Base-by-base conservation (phyloP, 2,888 invertebrate genomes). In the Drosophila lacicola region DNA sequence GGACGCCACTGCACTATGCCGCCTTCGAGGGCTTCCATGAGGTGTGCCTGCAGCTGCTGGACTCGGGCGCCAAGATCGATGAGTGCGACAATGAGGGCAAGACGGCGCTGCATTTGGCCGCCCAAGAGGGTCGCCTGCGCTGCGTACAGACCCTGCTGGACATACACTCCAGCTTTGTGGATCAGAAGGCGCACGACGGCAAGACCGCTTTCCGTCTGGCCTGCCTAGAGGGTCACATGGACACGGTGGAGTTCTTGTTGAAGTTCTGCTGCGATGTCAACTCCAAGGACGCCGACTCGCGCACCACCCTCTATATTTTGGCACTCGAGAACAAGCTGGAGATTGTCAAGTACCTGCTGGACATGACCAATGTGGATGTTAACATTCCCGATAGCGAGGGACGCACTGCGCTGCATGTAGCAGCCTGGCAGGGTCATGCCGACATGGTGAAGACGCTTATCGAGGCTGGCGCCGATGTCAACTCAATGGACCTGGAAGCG, bases 1-100 rank as follows among this genome's bases (percentile, higher is more conserved):
- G 98, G 99, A 98, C 99, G 0, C 98, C 99, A 0, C 92, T 99
- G 57, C 98, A 99, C 91, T 98, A 99, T 91, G 96, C 98, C 0
- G 97, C 98, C 13, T 98, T 98, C 91, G 98, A 99, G 93, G 96
- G 95, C 92, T 92, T 91, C 76, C 91, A 91, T 47, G 92, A 93
- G 67, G 92, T 93, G 61, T 92, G 92, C 61, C 72, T 92, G 25
- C 92, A 92, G 75, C 74, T 93, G 34, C 92, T 98, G 0, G 97
- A 98, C 89, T 97, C 97, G 0, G 98, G 98, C 1, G 97, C 97
- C 0, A 95, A 96, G 90, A 95, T 97, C 10, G 97, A 97, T 90
- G 97, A 97, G 90, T 95, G 96, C 6, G 98, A 98, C 92, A 98
- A 98, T 91, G 97, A 98, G 81, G 98, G 98, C 0, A 97, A 97